These are phyloP conservation scores for Bombyx mori DNA, from an alignment of 1,140 invertebrate species.

Conservation along the genomic window ASM3026992v2 NC_085118.1:1724501-1725000, in stretches of 20 bases:
- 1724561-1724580: slow-evolving; percentile 76
- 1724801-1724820: slow-evolving; percentile 78
- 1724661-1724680: slow-evolving; percentile 81
- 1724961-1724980: slow-evolving; percentile 83
- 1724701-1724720: slow-evolving; percentile 77
- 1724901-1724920: slow-evolving; percentile 89
- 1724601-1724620: slow-evolving; percentile 78
- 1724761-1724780: slow-evolving; percentile 78
- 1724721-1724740: slow-evolving; percentile 76
- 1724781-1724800: slow-evolving; percentile 77
- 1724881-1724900: slow-evolving; percentile 86
- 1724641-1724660: slow-evolving; percentile 75
- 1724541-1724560: slow-evolving; percentile 76
- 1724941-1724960: slow-evolving; percentile 81
- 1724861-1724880: slow-evolving; percentile 83
- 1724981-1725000: slow-evolving; percentile 82
- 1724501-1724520: slow-evolving; percentile 73
- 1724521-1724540: slow-evolving; percentile 66
- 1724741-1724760: slow-evolving; percentile 78
- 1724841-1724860: slow-evolving; percentile 84
- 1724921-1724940: slow-evolving; percentile 80
- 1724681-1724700: slow-evolving; percentile 77
- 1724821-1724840: slow-evolving; percentile 77
- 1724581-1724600: slow-evolving; percentile 79
- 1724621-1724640: slow-evolving; percentile 77